Conservation (phyloP, 2,797 vertebrate species). For the Telmatherina bonti region DNA sequence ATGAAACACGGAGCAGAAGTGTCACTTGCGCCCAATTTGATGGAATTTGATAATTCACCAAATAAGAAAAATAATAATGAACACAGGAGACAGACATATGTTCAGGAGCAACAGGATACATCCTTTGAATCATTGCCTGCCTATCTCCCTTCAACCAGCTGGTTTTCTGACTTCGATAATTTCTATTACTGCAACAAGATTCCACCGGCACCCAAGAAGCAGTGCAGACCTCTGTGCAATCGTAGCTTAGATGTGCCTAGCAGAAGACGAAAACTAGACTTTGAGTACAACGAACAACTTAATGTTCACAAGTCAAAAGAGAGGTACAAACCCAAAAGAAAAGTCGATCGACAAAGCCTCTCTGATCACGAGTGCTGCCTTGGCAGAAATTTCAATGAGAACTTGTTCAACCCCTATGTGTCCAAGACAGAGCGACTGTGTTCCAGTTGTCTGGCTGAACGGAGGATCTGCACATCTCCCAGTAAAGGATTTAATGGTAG, state of each 20-base stretch:
- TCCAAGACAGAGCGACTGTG: slow-evolving; percentile 67
- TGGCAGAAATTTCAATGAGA: slow-evolving; percentile 39
- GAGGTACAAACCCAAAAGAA: slow-evolving; percentile 58
- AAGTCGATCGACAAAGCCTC: slow-evolving; percentile 56
- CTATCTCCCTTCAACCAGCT: slow-evolving; percentile 78
- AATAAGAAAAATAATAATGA: slow-evolving; percentile 16
- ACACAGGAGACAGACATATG: neutral
- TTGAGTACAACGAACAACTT: slow-evolving; percentile 31
- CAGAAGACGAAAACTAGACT: slow-evolving; percentile 56
- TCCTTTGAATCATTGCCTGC: slow-evolving; percentile 77
- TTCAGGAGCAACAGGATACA: slow-evolving; percentile 64
- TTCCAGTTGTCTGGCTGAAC: slow-evolving; percentile 71
- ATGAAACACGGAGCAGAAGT: neutral
- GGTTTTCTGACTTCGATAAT: slow-evolving; percentile 76
- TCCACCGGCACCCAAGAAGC: slow-evolving; percentile 60
- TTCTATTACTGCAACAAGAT: slow-evolving; percentile 62
- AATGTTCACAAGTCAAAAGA: slow-evolving; percentile 44
- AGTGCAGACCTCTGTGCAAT: slow-evolving; percentile 13
- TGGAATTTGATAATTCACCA: slow-evolving; percentile 14
- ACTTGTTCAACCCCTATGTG: slow-evolving; percentile 5
- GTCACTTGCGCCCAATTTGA: neutral
- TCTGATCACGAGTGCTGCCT: slow-evolving; percentile 71
- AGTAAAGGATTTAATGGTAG: slow-evolving; percentile 23
- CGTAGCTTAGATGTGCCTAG: slow-evolving; percentile 30
- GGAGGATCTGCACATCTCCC: slow-evolving; percentile 7